Evolutionary conservation across 2,797 vertebrate genomes (phyloP), one percentile per base, ranked within the genome.

Genomic region (Sebastolobus altivelis): DNA sequence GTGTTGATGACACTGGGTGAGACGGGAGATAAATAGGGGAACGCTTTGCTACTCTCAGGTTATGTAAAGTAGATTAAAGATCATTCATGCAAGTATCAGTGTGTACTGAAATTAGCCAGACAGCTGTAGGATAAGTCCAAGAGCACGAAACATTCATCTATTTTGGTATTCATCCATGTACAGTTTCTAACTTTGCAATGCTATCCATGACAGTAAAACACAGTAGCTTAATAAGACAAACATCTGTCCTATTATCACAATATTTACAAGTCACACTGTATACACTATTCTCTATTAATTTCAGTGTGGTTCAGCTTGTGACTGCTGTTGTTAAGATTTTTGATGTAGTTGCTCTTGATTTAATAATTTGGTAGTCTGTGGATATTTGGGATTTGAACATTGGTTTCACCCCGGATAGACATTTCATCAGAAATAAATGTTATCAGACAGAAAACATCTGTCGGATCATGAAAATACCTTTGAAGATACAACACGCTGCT

Each of bases 1-100:
- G 20, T 77, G 81, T 59, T 80, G 82, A 68, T 68, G 72, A 63
- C 62, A 12, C 56, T 3, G 46, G 40, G 31, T 73, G 72, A 76
- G 55, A 58, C 27, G 43, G n/a, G 71, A 75, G 70, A 71, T 68
- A 63, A 55, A 60, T 46, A 60, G 58, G 78, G 55, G 65, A 72
- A 60, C 14, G 31, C 55, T 79, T 69, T 22, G 10, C 55, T 13
- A 2, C 49, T 63, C 37, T 62, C 13, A 18, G 43, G 70, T 88
- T 89, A 85, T 66, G 43, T 79, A 85, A 88, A 82, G 71, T 25
- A 82, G 67, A 78, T 78, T 78, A 79, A 77, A 87, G 37, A 79
- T 63, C 61, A 62, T 75, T 72, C 59, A 40, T 12, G 38, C 20
- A 20, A 46, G 59, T 55, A 59, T 54, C 43, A 72, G 20, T 33